A percentile compares a stretch with the other conserved stretches of the same genome.
Evolutionary conservation across 2,113 vertebrate species (phyloP).

Genomic region (Dendropsophus ebraccatus): DNA sequence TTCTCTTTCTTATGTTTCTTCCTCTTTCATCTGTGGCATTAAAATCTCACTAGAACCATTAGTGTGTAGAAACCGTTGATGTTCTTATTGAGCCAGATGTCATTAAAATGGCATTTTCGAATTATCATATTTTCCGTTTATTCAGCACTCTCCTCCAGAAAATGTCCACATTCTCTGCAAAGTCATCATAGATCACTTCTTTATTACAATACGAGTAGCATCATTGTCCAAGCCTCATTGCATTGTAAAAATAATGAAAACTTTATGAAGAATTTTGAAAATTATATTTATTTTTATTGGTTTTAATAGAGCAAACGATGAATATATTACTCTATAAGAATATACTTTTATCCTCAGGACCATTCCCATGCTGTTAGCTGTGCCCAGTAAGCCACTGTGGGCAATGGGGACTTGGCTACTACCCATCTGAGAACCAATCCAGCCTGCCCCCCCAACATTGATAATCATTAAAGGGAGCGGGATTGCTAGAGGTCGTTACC

Average conservation of each 20-base stretch:
- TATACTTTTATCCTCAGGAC: too few species aligned
- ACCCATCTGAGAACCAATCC: too few species aligned
- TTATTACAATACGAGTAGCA: not conserved
- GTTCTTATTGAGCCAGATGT: conserved; percentile 3
- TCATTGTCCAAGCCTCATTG: not conserved
- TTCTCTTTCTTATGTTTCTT: conserved; percentile 1
- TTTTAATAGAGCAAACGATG: not conserved
- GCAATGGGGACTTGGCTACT: too few species aligned
- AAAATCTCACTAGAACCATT: conserved; percentile 29
- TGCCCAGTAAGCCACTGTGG: too few species aligned
- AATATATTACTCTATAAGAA: too few species aligned
- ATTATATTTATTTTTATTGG: not conserved
- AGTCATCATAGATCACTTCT: not conserved
- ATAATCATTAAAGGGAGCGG: too few species aligned
- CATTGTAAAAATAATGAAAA: not conserved
- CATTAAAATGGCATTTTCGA: conserved; percentile 39
- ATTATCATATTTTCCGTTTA: conserved; percentile 32
- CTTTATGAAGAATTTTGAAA: not conserved
- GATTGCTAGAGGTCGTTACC: too few species aligned
- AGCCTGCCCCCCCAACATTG: too few species aligned
- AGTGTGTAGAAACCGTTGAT: not conserved
- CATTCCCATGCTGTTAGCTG: too few species aligned
- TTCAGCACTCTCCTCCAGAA: conserved; percentile 15
- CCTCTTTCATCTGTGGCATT: not conserved
- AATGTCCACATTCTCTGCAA: not conserved